Conservation (phyloP, 2,113 vertebrate species). For the Erythrolamprus reginae region DNA sequence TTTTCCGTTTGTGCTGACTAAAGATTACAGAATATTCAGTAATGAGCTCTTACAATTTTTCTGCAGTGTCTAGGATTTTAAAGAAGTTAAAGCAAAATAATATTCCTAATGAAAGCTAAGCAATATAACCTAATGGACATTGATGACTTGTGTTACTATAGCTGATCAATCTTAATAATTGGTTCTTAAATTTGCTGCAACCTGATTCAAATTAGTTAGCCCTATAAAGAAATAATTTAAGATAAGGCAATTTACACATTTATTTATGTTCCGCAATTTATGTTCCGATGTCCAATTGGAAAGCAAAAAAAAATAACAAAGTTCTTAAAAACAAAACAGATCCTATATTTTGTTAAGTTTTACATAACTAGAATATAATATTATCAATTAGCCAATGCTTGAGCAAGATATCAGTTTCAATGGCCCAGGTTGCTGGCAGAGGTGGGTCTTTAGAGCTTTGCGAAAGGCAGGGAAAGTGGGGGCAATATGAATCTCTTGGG, state of each 20-base stretch:
- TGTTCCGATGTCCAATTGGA: background rate
- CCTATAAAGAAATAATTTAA: slow-evolving; percentile 11
- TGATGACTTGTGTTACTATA: slow-evolving; percentile 53
- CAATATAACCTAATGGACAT: slow-evolving; percentile 56
- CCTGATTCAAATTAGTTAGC: slow-evolving; percentile 22
- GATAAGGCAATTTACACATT: background rate
- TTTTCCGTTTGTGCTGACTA: slow-evolving; percentile 55
- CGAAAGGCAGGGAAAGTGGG: no score
- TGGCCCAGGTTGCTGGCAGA: no score
- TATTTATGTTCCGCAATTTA: background rate
- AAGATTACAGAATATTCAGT: slow-evolving; percentile 48
- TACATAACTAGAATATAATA: background rate
- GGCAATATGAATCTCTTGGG: no score
- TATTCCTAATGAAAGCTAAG: slow-evolving; percentile 60
- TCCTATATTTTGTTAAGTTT: background rate
- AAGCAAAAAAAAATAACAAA: background rate
- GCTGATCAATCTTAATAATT: slow-evolving; percentile 35
- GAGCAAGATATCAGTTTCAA: no score
- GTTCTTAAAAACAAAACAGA: background rate
- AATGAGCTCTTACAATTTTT: slow-evolving; percentile 48
- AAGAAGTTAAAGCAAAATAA: slow-evolving; percentile 62
- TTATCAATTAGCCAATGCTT: background rate
- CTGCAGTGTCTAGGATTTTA: slow-evolving; percentile 46
- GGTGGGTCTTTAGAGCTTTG: no score
- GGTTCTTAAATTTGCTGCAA: slow-evolving; percentile 32